Evolutionary conservation across 2,797 vertebrate species (phyloP), one percentile per base, ranked within the genome.

Genomic region (Chromobotia macracanthus): DNA sequence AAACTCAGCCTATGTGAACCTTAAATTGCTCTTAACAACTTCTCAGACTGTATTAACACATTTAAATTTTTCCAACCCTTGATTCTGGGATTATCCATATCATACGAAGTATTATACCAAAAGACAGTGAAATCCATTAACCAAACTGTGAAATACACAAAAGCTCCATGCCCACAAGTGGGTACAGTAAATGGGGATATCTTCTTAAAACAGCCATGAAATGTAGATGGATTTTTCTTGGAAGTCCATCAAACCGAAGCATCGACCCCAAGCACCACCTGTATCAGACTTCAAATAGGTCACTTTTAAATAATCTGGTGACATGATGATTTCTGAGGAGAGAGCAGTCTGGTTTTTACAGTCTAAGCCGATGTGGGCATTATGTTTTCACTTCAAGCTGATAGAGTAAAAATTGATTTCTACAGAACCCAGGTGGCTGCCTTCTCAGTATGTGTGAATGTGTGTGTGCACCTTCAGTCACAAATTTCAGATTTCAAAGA

Each of bases 231-330:
- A 75, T 48, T 48, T 38, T 75, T 5, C 53, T 31, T 53, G 55
- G 61, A 78, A 80, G 25, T 73, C 46, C 71, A 81, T 61, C 7
- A 38, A 75, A 56, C 46, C 4, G 23, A 53, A 21, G 25, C 55
- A 79, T 83, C 51, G 72, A 85, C 81, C 75, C 9, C 19, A 6
- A 44, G 48, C 3, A 18, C 66, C 41, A 41, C 11, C 75, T 21
- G 72, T 81, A 81, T 28, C 50, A 16, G 67, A 50, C 31, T 65
- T 55, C 65, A 78, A 38, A 84, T 12, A 61, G 81, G 75, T 83
- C 79, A 75, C 65, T 86, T 80, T 77, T 78, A 86, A 83, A 84
- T 81, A 82, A 74, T 38, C 44, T 69, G 58, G 58, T 84, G 80
- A 73, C 78, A 63, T 69, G 53, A 61, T 73, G 78, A 82, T 86